Conservation (phyloP, 92 coral and sea anemone genomes). For the Phenganax stokvisi region DNA sequence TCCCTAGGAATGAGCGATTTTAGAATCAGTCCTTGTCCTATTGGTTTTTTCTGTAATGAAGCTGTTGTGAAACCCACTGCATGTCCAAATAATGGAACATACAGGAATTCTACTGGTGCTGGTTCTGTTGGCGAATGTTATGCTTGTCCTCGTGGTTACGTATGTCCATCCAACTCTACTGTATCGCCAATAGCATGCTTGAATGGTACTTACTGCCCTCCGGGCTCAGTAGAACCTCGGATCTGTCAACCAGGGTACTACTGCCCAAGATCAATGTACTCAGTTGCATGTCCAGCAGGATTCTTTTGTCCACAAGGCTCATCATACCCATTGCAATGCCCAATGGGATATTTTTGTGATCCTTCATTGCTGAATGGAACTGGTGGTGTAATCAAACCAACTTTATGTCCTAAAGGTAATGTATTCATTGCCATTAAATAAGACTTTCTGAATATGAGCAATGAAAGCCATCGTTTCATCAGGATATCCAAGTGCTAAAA, state of each 20-base stretch:
- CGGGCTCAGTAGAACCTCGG: constrained; percentile 67
- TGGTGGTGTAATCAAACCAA: constrained; percentile 84
- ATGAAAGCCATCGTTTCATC: too few species aligned
- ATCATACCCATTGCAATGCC: constrained; percentile 67
- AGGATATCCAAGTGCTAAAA: too few species aligned
- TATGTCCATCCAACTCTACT: constrained; percentile 73
- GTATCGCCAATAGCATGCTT: constrained; percentile 69
- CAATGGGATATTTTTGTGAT: constrained; percentile 81
- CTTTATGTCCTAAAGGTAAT: constrained; percentile 76
- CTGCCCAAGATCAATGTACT: constrained; percentile 72
- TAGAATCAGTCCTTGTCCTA: constrained; percentile 76
- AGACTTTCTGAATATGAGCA: too few species aligned
- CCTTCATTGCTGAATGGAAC: constrained; percentile 45
- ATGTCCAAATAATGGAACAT: constrained; percentile 80
- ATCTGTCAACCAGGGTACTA: constrained; percentile 63
- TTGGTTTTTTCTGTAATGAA: constrained; percentile 73
- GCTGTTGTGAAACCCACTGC: constrained; percentile 67
- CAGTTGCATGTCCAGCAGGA: constrained; percentile 80
- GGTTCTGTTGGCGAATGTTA: constrained; percentile 66
- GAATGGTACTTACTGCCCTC: constrained; percentile 80
- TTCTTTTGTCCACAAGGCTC: constrained; percentile 73
- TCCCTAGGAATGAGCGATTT: constrained; percentile 60
- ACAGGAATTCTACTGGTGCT: constrained; percentile 69
- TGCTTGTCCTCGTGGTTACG: constrained; percentile 79
- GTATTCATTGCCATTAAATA: background rate